Base-by-base conservation (phyloP, 2,113 vertebrate genomes). In the Brevimyrus niger region DNA sequence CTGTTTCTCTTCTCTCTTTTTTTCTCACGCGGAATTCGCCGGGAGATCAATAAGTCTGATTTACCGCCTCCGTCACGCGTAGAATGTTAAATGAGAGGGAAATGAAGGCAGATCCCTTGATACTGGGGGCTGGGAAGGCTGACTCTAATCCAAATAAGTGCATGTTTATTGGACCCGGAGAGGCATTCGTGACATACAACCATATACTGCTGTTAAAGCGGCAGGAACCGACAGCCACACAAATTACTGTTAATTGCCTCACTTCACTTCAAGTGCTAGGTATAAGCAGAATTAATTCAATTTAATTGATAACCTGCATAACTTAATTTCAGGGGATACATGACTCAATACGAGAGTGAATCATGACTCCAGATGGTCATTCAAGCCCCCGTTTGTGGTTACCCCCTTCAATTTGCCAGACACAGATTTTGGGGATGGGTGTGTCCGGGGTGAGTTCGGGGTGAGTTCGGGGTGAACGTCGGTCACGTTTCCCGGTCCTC, bases 21-120 rank as follows among this genome's bases (percentile, higher is more conserved):
- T 80, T 42, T 80, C 83, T 50, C 47, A 8, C 48, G 10, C 27
- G 83, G 58, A n/a, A 50, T 86, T 86, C 65, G 89, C 83, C 82
- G 48, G 44, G 53, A 86, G 89, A 89, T 89, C 85, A 50, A 89
- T 89, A 53, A 61, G 9, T 48, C 50, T 83, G 89, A 83, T 90
- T 88, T 61, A 90, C 76, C 23, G 35, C 10, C 50, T 15, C 89
- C 17, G 50, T 82, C 23, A 58, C 15, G 23, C 23, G 13, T 53
- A 23, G 61, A 21, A 51, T 80, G 48, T 76, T 73, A 73, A 87
- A 76, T 51, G 61, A 51, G 55, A 80, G 47, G 31, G 85, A 90
- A 90, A 80, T 51, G 61, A 31, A 31, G 48, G 65, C 46, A 19
- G 38, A 46, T 44, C 85, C 53, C 58, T 69, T 47, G 82, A n/a